Conservation (phyloP, 1,140 invertebrate species). For the Pinna nobilis region DNA sequence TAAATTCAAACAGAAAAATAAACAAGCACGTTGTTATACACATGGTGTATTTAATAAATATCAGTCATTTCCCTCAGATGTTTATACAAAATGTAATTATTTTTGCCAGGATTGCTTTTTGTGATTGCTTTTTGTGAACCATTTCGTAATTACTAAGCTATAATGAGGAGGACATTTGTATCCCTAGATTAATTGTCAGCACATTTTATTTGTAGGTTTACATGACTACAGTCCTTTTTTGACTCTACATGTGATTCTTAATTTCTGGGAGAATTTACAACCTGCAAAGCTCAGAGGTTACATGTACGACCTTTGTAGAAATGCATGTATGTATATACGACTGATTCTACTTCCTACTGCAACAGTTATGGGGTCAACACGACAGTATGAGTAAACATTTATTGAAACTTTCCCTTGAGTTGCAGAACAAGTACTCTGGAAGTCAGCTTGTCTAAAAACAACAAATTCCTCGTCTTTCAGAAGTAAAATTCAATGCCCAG, state of each 20-base stretch:
- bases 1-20: too few relatives aligned
- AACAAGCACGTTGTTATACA: too few relatives aligned
- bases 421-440: too few relatives aligned
- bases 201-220: slow-evolving; percentile 58
- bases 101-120: neutral
- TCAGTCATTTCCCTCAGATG: neutral
- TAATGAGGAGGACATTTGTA: neutral
- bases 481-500: too few relatives aligned
- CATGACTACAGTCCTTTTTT: slow-evolving; percentile 71
- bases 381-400: too few relatives aligned
- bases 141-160: neutral
- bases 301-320: slow-evolving; percentile 51
- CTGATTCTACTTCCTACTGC: neutral
- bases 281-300: slow-evolving; percentile 56
- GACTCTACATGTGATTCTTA: slow-evolving; percentile 64
- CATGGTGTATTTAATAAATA: neutral
- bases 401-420: too few relatives aligned
- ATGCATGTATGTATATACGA: slow-evolving; percentile 64
- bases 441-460: too few relatives aligned
- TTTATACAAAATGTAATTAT: neutral
- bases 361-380: neutral
- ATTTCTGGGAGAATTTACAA: slow-evolving; percentile 67
- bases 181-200: neutral
- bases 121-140: neutral
- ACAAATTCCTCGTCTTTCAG: too few relatives aligned